phyloP scores from a whole-genome alignment of 2,888 invertebrate species.

The Masnerella sp. region DNA sequence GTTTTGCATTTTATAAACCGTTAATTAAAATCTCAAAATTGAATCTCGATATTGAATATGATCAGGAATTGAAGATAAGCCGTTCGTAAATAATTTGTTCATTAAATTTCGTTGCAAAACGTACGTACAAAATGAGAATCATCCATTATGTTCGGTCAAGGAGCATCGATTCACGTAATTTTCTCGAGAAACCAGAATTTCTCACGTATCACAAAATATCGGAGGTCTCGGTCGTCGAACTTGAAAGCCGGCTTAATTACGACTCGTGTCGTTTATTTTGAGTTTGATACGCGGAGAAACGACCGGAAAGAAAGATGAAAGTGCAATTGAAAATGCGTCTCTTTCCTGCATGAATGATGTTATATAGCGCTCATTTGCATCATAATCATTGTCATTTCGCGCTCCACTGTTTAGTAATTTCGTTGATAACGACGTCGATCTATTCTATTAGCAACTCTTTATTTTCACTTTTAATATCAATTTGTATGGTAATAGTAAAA shows the following conservation, averaged over 20 bases:
- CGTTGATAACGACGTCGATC: not conserved
- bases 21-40: too few species aligned
- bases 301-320: constrained; percentile 67
- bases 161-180: constrained; percentile 49
- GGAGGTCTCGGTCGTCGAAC: constrained; percentile 64
- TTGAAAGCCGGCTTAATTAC: constrained; percentile 65
- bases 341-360: not conserved
- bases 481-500: too few species aligned
- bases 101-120: constrained; percentile 18
- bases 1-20: not conserved
- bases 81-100: too few species aligned
- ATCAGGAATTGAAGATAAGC: too few species aligned
- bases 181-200: constrained; percentile 54
- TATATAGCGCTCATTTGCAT: constrained; percentile 18
- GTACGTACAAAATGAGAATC: constrained; percentile 12
- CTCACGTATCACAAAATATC: constrained; percentile 57
- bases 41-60: too few species aligned
- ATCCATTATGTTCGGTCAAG: constrained; percentile 43
- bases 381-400: constrained; percentile 8
- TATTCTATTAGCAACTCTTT: too few species aligned
- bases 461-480: too few species aligned
- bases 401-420: constrained; percentile 5
- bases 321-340: constrained; percentile 58
- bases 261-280: constrained; percentile 59
- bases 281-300: constrained; percentile 64